Base-by-base conservation (phyloP, 37 sponge, comb jelly and placozoan genomes). In the Halisarca cf. caerulea region DNA sequence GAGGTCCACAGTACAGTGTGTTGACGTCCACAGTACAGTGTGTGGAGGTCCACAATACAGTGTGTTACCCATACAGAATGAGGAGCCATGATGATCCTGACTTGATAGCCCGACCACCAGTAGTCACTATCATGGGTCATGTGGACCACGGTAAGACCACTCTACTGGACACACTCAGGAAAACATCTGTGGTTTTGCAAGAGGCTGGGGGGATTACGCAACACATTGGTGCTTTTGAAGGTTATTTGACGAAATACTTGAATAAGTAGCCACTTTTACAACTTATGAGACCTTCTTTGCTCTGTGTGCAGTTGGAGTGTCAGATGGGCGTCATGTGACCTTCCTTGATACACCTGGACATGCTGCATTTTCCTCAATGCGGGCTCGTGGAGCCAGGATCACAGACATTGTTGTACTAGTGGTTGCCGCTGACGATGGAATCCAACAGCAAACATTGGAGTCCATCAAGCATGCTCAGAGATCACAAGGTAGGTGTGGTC, bases 81-180 rank as follows among this genome's bases (percentile, higher is more conserved):
- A 18, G 36, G 42, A 41, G 25, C 39, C n/a, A 44, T 2, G 21
- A 40, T 23, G 77, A 74, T 41, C 77, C 81, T 32, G 70, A 33
- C 21, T 59, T 91, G 4, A 34, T 17, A 23, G 75, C 81, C 23
- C 85, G 99, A 25, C 89, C 95, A 2, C 99, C 99, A 3, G 85
- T 98, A 25, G 93, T 98, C 23, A 88, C 94, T 0, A 88, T 98
- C 30, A 91, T 98, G 93, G 99, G 99, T 32, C 99, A 98, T 74
- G 96, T 98, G 5, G 96, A 98, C 55, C 99, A 98, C 77, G 99
- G 99, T 1, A 98, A 98, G 85, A 98, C 99, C 0, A 94, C 99
- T 24, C 90, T 98, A 0, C 70, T 98, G 78, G 99, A 98, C 84
- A 58, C 79, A 24, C 81, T 98, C 1, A 59, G 99, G 33, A 78